These are phyloP conservation scores for Linnaemya vulpina DNA, from an alignment of 2,888 invertebrate species.

Conservation along the genomic window DNA sequence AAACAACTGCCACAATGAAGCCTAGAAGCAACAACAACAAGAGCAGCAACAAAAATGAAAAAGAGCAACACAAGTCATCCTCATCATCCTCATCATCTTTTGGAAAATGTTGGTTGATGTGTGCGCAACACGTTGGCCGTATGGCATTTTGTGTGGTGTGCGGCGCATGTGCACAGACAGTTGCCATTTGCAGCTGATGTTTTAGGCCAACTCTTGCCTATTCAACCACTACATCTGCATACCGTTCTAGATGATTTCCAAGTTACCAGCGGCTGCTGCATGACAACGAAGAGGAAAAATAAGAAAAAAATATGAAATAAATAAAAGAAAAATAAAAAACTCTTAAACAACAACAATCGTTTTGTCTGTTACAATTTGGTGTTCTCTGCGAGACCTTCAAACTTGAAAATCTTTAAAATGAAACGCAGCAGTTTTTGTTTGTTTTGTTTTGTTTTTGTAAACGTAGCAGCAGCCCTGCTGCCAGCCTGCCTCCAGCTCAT, in stretches of 20 bases:
- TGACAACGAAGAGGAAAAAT: constrained; percentile 72
- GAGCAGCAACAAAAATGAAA: neutral
- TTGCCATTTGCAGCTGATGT: constrained; percentile 57
- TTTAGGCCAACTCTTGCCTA: constrained; percentile 34
- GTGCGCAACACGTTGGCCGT: constrained; percentile 57
- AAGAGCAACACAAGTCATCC: constrained; percentile 56
- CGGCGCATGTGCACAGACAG: constrained; percentile 77
- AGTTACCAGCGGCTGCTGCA: constrained; percentile 55
- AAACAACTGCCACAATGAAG: constrained; percentile 23
- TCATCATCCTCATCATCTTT: constrained; percentile 71
- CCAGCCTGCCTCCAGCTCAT: constrained; percentile 72
- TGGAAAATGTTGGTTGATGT: constrained; percentile 63
- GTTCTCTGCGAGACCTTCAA: constrained; percentile 46
- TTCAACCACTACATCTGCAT: constrained; percentile 19
- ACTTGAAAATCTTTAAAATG: constrained; percentile 1
- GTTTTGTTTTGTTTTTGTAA: constrained; percentile 26
- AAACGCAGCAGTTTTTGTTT: constrained; percentile 65
- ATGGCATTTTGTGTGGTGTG: constrained; percentile 65
- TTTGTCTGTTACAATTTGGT: constrained; percentile 69
- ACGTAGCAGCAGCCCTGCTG: constrained; percentile 28
- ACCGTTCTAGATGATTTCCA: constrained; percentile 46
- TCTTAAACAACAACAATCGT: constrained; percentile 42
- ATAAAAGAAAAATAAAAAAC: constrained; percentile 64
- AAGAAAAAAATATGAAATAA: no score
- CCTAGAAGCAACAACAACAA: neutral